Percentiles rank a stretch among this genome's conserved stretches.
phyloP scores from a whole-genome alignment of 2,888 invertebrate genomes.

The Galeopsomyia nigrocyanea region DNA sequence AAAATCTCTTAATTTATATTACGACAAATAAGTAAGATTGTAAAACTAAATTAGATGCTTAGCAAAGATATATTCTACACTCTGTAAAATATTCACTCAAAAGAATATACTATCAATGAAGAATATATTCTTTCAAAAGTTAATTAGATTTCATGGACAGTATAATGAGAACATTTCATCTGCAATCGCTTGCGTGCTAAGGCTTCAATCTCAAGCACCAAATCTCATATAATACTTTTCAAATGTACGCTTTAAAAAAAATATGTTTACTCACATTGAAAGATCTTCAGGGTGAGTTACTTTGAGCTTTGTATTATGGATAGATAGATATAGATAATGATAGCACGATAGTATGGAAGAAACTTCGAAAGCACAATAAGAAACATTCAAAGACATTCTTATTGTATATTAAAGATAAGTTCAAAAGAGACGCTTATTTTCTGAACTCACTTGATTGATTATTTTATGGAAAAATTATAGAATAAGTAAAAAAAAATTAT shows the following conservation, averaged over 20 bases:
- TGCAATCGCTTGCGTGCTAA: not conserved
- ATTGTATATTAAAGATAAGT: too few species aligned
- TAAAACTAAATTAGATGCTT: too few species aligned
- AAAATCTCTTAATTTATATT: conserved; percentile 25
- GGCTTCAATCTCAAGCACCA: conserved; percentile 25
- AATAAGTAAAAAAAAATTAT: too few species aligned
- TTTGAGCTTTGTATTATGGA: too few species aligned
- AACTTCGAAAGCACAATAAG: conserved; percentile 22
- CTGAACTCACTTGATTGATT: too few species aligned
- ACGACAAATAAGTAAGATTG: not conserved
- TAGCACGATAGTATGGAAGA: conserved; percentile 29
- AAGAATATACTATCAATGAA: conserved; percentile 33
- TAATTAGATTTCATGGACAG: not conserved
- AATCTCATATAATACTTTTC: conserved; percentile 17
- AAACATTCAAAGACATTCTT: too few species aligned
- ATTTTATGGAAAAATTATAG: too few species aligned
- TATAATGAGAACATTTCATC: not conserved
- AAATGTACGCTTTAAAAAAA: conserved; percentile 28
- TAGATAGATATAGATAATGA: too few species aligned
- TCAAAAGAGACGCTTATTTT: too few species aligned
- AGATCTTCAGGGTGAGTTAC: too few species aligned
- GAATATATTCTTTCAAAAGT: conserved; percentile 21
- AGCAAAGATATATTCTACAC: too few species aligned
- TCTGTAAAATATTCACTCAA: not conserved
- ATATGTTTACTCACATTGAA: conserved; percentile 7